These are phyloP conservation scores for Thamnophis elegans DNA, from an alignment of 2,797 vertebrate genomes.

Conservation along the genomic window DNA sequence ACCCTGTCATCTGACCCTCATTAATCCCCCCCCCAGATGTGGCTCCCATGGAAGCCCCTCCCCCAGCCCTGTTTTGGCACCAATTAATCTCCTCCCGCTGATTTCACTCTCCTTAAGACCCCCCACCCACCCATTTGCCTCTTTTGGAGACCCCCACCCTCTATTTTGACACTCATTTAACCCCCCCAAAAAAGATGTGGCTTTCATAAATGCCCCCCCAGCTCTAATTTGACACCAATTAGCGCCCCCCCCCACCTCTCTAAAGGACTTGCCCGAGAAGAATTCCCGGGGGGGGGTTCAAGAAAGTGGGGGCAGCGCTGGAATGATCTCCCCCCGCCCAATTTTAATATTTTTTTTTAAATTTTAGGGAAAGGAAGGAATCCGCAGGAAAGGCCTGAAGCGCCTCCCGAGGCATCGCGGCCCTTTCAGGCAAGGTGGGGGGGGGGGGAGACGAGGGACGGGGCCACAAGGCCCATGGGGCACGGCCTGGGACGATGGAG, in stretches of 20 bases:
- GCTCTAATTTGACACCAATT: not conserved
- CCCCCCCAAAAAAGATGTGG: not conserved
- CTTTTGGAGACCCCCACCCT: too few relatives aligned
- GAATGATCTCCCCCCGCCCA: not conserved
- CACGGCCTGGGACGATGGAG: not conserved
- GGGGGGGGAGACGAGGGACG: accelerated
- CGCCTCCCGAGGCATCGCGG: not conserved
- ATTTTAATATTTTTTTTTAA: not conserved
- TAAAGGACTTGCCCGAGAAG: not conserved
- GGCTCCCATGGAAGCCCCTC: too few relatives aligned
- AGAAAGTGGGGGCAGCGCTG: not conserved
- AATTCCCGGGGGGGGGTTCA: not conserved
- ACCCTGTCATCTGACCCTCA: not conserved
- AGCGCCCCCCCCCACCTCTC: not conserved
- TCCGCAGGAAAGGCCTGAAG: not conserved
- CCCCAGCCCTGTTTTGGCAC: too few relatives aligned
- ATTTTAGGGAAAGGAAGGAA: not conserved
- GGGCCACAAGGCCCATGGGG: not conserved
- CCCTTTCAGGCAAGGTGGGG: not conserved
- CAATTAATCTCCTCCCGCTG: too few relatives aligned
- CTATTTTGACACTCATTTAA: not conserved
- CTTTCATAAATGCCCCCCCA: not conserved
- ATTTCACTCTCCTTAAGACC: too few relatives aligned
- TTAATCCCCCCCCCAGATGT: not conserved
- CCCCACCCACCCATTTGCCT: too few relatives aligned